Evolutionary conservation across 2,797 vertebrate genomes (phyloP).

Genomic region (Poeciliopsis turneri): DNA sequence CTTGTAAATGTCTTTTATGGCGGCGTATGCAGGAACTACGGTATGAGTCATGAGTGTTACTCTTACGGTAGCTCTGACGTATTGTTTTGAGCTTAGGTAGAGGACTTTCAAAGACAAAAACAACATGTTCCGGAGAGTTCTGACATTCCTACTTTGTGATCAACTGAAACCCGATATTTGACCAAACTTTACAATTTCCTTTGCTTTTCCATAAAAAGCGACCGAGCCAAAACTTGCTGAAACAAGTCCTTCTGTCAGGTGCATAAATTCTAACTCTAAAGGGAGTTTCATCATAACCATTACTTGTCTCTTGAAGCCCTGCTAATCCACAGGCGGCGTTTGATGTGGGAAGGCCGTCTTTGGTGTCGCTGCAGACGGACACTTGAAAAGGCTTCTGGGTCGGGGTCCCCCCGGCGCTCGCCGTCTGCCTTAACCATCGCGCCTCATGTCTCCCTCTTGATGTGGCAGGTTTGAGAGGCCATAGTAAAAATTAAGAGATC

Average conservation of each 20-base stretch:
- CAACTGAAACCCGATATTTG: not conserved
- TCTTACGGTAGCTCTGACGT: not conserved
- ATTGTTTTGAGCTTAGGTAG: conserved; percentile 12
- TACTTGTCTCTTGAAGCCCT: conserved; percentile 36
- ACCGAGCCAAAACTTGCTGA: not conserved
- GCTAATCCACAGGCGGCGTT: conserved; percentile 43
- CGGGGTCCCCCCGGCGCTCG: conserved; percentile 44
- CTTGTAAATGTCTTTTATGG: conserved; percentile 39
- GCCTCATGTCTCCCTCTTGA: conserved; percentile 56
- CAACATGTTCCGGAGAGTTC: not conserved
- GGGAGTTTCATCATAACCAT: conserved; percentile 32
- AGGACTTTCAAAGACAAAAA: not conserved
- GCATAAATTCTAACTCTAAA: conserved; percentile 20
- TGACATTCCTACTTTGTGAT: not conserved
- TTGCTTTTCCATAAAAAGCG: not conserved
- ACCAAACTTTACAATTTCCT: not conserved
- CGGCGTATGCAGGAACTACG: conserved; percentile 46
- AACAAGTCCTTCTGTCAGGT: conserved; percentile 47
- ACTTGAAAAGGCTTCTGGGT: conserved; percentile 63
- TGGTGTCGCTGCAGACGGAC: conserved; percentile 41
- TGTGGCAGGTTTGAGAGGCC: conserved; percentile 63
- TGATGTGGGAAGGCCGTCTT: conserved; percentile 63
- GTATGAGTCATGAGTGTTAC: conserved; percentile 47
- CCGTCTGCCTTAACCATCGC: conserved; percentile 59
- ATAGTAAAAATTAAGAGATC: conserved; percentile 63